phyloP scores from a whole-genome alignment of 2,113 vertebrate species.

The Mustela nigripes region DNA sequence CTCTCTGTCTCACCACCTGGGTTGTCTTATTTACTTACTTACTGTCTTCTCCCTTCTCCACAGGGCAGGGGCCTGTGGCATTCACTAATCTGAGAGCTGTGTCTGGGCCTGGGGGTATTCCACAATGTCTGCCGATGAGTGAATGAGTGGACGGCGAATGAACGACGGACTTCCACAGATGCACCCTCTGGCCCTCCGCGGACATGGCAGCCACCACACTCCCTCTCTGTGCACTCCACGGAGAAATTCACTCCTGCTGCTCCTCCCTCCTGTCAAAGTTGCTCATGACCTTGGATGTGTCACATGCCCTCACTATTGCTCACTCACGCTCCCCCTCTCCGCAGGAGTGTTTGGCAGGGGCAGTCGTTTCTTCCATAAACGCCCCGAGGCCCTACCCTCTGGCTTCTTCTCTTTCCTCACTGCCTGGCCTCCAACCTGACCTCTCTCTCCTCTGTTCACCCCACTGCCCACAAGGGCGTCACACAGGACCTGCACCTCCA shows the following conservation, averaged over 20 bases:
- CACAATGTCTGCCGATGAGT: not conserved
- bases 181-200: not conserved
- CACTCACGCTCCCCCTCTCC: not conserved
- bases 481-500: too few relatives aligned
- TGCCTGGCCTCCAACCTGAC: not conserved
- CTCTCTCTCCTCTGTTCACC: not conserved
- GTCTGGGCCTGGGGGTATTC: not conserved
- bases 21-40: not conserved
- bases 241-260: not conserved
- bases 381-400: not conserved
- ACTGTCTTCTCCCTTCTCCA: not conserved
- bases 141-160: not conserved
- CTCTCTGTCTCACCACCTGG: not conserved
- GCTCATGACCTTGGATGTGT: not conserved
- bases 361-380: not conserved
- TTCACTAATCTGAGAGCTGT: not conserved
- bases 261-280: not conserved
- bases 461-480: too few relatives aligned
- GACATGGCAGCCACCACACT: not conserved
- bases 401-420: not conserved
- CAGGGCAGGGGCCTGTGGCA: not conserved
- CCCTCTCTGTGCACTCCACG: not conserved
- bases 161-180: not conserved
- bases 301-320: not conserved
- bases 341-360: not conserved